Base-by-base conservation (phyloP, 2,888 invertebrate genomes). In the Coelogynopora nodosa region DNA sequence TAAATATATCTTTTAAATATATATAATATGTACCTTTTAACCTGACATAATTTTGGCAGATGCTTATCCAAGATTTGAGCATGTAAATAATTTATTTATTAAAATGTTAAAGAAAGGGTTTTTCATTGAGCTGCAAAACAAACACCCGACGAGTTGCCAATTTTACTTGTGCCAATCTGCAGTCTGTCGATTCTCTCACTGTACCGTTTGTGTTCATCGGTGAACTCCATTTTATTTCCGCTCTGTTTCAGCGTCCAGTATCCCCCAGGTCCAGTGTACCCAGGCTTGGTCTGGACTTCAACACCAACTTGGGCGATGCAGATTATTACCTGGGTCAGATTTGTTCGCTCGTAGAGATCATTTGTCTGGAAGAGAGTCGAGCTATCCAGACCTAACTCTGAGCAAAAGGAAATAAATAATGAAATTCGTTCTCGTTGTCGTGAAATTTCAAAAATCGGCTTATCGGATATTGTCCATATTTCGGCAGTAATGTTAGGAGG, bases 211-310 rank as follows among this genome's bases (percentile, higher is more conserved):
- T n/a, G n/a, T n/a, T n/a, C n/a, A n/a, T n/a, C n/a, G n/a, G n/a
- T n/a, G n/a, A n/a, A n/a, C n/a, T n/a, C n/a, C n/a, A n/a, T n/a
- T n/a, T n/a, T n/a, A n/a, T n/a, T n/a, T n/a, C n/a, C n/a, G n/a
- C n/a, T n/a, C n/a, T n/a, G 86, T 29, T 86, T 86, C 5, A 30
- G 26, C 10, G 29, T 27, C 84, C 84, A 84, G 49, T 23, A 84
- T 10, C 23, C 49, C 2, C 5, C 2, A 2, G 84, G 67, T 0
- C 84, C 84, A 0, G 5, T 67, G 26, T 84, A 84, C 13, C 23
- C 49, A 0, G 84, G 49, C 27, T 29, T 67, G 23, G 49, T 84
- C 27, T 84, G 84, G 23, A 67, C 27, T 26, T 23, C 49, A 2
- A 67, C 13, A n/a, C 84, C 84, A n/a, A 84, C 13, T 23, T 84